Evolutionary conservation across 2,797 vertebrate genomes (phyloP).

Genomic region (Notolabrus celidotus): DNA sequence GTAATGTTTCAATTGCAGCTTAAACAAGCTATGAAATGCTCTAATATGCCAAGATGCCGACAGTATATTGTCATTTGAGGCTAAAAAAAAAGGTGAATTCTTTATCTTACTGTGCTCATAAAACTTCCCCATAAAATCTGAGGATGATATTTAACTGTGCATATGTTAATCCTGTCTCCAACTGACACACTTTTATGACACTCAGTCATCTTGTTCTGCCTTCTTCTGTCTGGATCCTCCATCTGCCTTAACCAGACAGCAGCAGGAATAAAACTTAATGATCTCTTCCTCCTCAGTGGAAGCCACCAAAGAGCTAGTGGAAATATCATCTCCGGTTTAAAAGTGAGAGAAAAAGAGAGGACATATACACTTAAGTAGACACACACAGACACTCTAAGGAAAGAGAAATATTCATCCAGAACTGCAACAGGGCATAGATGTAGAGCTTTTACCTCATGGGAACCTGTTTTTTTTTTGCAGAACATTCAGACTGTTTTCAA

Average conservation of each 20-base stretch:
- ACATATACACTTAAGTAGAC: neutral
- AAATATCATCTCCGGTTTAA: slow-evolving; percentile 55
- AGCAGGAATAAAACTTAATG: slow-evolving; percentile 59
- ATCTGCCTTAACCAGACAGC: slow-evolving; percentile 46
- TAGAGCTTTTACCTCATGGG: slow-evolving; percentile 43
- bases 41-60: neutral
- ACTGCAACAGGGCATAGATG: slow-evolving; percentile 23
- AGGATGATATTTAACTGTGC: slow-evolving; percentile 15
- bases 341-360: neutral
- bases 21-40: too few relatives aligned
- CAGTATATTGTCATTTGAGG: slow-evolving; percentile 7
- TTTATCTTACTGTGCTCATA: slow-evolving; percentile 8
- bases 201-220: slow-evolving; percentile 19
- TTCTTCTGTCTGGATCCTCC: slow-evolving; percentile 32
- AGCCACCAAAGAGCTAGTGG: slow-evolving; percentile 33
- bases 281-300: slow-evolving; percentile 49
- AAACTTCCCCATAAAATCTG: slow-evolving; percentile 19
- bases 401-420: slow-evolving; percentile 18
- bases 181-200: slow-evolving; percentile 3
- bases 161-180: slow-evolving; percentile 15
- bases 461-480: slow-evolving; percentile 26
- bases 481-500: slow-evolving; percentile 52
- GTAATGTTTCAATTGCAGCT: neutral
- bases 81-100: neutral
- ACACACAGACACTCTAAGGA: slow-evolving; percentile 5